phyloP scores from a whole-genome alignment of 2,113 vertebrate genomes.

The Salvelinus alpinus region DNA sequence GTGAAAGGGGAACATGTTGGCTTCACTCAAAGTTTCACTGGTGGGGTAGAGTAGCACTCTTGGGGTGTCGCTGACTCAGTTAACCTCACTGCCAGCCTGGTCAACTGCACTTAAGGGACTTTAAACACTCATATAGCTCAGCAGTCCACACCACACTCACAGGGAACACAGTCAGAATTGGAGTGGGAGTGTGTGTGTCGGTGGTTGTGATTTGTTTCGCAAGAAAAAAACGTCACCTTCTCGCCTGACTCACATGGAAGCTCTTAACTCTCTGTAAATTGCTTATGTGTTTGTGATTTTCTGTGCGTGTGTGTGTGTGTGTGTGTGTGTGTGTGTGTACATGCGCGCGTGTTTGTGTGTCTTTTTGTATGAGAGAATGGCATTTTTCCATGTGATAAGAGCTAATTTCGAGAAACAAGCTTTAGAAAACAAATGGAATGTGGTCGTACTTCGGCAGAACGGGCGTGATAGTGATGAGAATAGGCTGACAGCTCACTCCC shows the following conservation, averaged over 20 bases:
- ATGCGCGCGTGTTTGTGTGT: not conserved
- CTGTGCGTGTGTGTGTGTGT: constrained; percentile 9
- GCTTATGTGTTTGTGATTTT: constrained; percentile 25
- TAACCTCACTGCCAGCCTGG: constrained; percentile 38
- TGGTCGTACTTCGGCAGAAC: not conserved
- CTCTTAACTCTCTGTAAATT: constrained; percentile 24
- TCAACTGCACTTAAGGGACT: constrained; percentile 50
- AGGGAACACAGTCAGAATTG: constrained; percentile 18
- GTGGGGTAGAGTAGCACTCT: too few relatives aligned
- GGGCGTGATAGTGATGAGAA: not conserved
- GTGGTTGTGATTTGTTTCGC: not conserved
- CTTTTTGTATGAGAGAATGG: not conserved
- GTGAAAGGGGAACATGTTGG: too few relatives aligned
- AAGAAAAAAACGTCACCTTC: not conserved
- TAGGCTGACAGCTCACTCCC: not conserved
- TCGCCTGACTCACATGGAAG: constrained; percentile 40
- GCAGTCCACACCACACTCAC: constrained; percentile 4
- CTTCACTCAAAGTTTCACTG: too few relatives aligned
- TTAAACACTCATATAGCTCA: constrained; percentile 38
- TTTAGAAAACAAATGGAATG: not conserved
- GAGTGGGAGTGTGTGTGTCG: constrained; percentile 32
- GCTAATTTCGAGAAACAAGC: constrained; percentile 2
- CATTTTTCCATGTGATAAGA: constrained; percentile 1
- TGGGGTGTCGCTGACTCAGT: constrained; percentile 50
- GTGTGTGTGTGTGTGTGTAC: not conserved